Conservation (phyloP, 1,140 invertebrate genomes). For the Drosophila navojoa region DNA sequence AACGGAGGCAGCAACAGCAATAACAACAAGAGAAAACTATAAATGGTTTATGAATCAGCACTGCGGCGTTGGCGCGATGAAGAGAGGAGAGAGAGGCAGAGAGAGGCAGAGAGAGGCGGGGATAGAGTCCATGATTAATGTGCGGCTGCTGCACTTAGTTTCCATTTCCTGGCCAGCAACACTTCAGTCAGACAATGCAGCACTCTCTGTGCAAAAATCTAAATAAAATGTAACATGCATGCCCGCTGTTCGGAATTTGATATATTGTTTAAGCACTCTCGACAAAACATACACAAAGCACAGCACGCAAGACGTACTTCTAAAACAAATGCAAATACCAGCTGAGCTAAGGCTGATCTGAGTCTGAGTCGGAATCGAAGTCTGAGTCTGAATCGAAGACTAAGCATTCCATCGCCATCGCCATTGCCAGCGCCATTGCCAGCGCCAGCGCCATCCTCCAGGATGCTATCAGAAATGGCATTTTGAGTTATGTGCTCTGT, state of each 20-base stretch:
- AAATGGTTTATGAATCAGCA: slow-evolving; percentile 77
- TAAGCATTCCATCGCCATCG: too few species aligned
- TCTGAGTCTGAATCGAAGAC: neutral
- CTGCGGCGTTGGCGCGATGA: slow-evolving; percentile 13
- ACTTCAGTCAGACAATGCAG: slow-evolving; percentile 50
- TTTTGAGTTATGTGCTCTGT: slow-evolving; percentile 67
- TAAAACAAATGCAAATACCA: slow-evolving; percentile 33
- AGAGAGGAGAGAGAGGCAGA: neutral
- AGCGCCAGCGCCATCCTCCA: neutral
- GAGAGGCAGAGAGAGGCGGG: neutral
- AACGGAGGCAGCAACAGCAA: slow-evolving; percentile 20
- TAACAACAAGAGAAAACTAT: slow-evolving; percentile 59
- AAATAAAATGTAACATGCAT: slow-evolving; percentile 73
- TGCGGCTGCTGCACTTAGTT: slow-evolving; percentile 65
- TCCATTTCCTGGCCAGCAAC: slow-evolving; percentile 38
- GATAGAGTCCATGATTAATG: slow-evolving; percentile 66
- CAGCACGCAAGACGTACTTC: slow-evolving; percentile 4
- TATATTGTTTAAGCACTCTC: slow-evolving; percentile 59
- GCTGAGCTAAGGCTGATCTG: slow-evolving; percentile 11
- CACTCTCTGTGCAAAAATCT: slow-evolving; percentile 64
- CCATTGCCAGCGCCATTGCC: neutral
- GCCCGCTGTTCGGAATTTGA: slow-evolving; percentile 64
- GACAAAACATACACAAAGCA: slow-evolving; percentile 20
- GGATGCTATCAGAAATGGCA: slow-evolving; percentile 69
- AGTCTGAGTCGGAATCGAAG: neutral